Conservation (phyloP, 2,888 invertebrate species). For the Mechanitis messenoides region DNA sequence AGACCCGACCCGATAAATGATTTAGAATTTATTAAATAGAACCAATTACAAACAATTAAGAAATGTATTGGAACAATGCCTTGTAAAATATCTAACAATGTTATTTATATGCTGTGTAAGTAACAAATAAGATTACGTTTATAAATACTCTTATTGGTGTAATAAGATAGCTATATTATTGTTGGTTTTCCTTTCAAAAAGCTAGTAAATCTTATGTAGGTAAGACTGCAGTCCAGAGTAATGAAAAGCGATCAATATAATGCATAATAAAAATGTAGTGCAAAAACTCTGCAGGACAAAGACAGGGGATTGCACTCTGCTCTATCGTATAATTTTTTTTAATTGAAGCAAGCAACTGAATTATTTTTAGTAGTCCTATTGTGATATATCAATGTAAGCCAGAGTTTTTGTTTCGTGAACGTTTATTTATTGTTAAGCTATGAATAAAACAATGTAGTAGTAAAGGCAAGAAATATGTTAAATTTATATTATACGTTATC, state of each 20-base stretch:
- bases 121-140: too few species aligned
- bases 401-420: too few species aligned
- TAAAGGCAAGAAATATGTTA: too few species aligned
- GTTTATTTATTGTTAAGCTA: too few species aligned
- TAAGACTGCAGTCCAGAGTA: not conserved
- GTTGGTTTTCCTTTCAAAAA: not conserved
- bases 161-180: too few species aligned
- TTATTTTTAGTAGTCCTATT: not conserved
- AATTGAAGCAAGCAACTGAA: not conserved
- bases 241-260: not conserved
- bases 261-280: slow-evolving; percentile 4
- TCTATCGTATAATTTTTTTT: not conserved
- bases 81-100: not conserved
- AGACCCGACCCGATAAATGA: slow-evolving; percentile 25
- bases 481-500: too few species aligned
- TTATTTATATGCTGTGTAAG: not conserved
- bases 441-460: too few species aligned
- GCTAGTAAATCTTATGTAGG: not conserved
- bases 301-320: slow-evolving; percentile 1
- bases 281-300: slow-evolving; percentile 14
- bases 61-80: not conserved
- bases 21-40: slow-evolving; percentile 17
- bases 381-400: not conserved
- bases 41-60: not conserved
- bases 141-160: too few species aligned